A percentile compares a stretch with the other conserved stretches of the same genome.
Conservation (phyloP, 2,888 invertebrate genomes). For the Ceramica pisi region DNA sequence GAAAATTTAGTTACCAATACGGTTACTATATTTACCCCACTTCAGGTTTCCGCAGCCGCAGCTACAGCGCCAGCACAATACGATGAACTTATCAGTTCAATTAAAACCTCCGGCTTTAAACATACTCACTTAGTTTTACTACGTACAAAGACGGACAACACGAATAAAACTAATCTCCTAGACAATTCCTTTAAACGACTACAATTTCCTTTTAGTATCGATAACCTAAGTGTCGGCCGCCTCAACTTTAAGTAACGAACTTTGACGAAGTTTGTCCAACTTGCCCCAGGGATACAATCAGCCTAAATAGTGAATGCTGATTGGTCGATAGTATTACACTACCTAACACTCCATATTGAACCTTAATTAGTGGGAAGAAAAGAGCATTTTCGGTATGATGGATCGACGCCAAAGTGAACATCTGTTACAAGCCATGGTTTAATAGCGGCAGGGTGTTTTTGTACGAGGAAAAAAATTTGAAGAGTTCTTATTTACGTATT, state of each 20-base stretch:
- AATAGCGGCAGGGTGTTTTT: conserved; percentile 23
- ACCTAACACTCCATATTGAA: conserved; percentile 11
- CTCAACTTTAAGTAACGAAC: conserved; percentile 57
- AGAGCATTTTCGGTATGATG: conserved; percentile 4
- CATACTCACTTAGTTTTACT: not conserved
- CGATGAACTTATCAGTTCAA: not conserved
- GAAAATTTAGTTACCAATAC: no score
- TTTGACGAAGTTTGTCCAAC: conserved; percentile 57
- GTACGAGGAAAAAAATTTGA: conserved; percentile 27
- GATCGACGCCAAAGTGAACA: conserved; percentile 7
- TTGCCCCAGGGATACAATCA: conserved; percentile 67
- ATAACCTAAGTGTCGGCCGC: conserved; percentile 50
- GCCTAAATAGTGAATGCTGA: conserved; percentile 66
- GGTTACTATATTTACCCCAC: no score
- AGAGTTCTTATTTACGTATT: conserved; percentile 38
- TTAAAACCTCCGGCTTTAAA: not conserved
- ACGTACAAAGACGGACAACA: conserved; percentile 17
- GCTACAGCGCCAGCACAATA: no score
- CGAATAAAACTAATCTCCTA: conserved; percentile 29
- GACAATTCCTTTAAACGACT: conserved; percentile 27
- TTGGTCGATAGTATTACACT: conserved; percentile 48
- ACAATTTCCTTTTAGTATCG: conserved; percentile 55
- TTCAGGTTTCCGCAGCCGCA: no score
- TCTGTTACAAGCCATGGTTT: conserved; percentile 52
- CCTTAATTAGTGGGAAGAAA: conserved; percentile 13